phyloP scores from a whole-genome alignment of 2,113 vertebrate genomes.

The Bambusicola thoracicus region DNA sequence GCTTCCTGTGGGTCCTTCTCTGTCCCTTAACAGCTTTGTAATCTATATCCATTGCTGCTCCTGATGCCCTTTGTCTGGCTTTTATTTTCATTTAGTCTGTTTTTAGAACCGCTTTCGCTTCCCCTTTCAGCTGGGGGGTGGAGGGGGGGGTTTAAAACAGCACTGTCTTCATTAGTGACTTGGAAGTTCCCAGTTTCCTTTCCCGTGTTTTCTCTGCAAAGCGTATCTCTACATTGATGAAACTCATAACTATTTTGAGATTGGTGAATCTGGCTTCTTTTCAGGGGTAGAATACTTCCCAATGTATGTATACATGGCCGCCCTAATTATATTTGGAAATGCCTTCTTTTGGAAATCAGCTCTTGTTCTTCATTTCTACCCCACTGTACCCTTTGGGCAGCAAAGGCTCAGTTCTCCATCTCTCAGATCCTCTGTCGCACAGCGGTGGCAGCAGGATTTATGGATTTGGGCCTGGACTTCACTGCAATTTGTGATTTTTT shows the following conservation, averaged over 20 bases:
- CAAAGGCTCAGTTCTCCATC: not conserved
- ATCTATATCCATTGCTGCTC: not conserved
- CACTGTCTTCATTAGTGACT: not conserved
- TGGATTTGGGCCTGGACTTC: not conserved
- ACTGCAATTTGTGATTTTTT: not conserved
- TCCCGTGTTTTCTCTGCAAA: not conserved
- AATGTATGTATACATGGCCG: not conserved
- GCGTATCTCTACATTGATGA: not conserved
- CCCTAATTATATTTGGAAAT: not conserved
- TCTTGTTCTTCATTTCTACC: not conserved
- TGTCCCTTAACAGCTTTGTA: not conserved
- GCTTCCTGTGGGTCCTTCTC: not conserved
- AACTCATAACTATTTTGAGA: not conserved
- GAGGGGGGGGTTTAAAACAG: not conserved
- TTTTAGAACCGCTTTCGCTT: not conserved
- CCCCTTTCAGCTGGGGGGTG: not conserved
- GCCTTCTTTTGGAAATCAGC: not conserved
- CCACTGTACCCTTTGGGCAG: rapidly evolving
- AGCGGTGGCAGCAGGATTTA: not conserved
- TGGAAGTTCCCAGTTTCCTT: not conserved
- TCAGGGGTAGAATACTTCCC: not conserved
- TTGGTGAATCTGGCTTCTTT: not conserved
- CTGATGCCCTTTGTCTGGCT: not conserved
- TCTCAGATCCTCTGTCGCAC: not conserved
- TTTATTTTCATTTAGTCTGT: not conserved